These are phyloP conservation scores for Dicycla oo DNA, from an alignment of 2,888 invertebrate species.

Conservation along the genomic window DNA sequence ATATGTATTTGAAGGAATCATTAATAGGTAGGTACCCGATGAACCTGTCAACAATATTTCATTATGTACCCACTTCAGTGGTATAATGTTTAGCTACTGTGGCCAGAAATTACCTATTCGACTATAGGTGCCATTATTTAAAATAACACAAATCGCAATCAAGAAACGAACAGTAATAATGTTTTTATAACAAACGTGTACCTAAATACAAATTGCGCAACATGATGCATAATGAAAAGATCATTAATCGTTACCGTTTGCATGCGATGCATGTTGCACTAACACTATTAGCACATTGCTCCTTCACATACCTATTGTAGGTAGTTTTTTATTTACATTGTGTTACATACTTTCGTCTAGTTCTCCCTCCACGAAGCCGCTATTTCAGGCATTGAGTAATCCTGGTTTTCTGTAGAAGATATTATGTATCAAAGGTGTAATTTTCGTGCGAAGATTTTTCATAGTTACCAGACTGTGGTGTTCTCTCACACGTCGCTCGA, in stretches of 20 bases:
- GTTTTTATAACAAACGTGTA: no score
- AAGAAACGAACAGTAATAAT: constrained; percentile 4
- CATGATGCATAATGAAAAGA: not conserved
- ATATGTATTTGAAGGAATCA: no score
- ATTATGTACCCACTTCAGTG: constrained; percentile 6
- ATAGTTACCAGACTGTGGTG: not conserved
- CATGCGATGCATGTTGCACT: constrained; percentile 9
- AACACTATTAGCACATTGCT: not conserved
- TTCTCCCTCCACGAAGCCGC: not conserved
- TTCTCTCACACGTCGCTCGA: not conserved
- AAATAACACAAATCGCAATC: constrained; percentile 7
- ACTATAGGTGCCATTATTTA: constrained; percentile 6
- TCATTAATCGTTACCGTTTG: constrained; percentile 18
- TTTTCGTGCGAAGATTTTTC: not conserved
- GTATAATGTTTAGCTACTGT: not conserved
- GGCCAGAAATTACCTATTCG: not conserved
- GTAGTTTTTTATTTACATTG: no score
- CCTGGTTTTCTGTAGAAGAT: constrained; percentile 9
- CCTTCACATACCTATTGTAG: not conserved
- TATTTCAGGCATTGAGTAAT: not conserved
- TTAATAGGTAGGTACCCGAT: not conserved
- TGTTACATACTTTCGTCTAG: constrained; percentile 1
- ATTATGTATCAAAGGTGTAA: no score
- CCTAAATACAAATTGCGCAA: not conserved
- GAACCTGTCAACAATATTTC: constrained; percentile 37